Evolutionary conservation across 2,113 vertebrate species (phyloP).

Genomic region (Meleagris gallopavo): DNA sequence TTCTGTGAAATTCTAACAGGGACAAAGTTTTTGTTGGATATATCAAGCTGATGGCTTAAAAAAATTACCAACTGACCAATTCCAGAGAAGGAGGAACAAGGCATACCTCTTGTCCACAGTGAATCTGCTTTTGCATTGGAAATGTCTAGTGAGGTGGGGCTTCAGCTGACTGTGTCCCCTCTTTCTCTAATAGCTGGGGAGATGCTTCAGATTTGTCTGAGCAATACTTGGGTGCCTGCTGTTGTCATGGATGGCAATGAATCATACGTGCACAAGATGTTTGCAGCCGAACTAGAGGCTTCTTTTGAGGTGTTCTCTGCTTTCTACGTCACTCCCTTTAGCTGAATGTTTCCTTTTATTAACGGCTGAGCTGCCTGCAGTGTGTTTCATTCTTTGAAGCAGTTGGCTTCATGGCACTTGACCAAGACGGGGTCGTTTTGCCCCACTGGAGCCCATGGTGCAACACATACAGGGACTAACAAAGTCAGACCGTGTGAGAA

Average conservation of each 20-base stretch:
- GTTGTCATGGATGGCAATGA: background rate
- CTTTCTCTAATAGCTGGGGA: background rate
- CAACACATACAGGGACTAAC: background rate
- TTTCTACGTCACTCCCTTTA: background rate
- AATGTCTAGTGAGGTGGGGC: background rate
- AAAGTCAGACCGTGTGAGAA: background rate
- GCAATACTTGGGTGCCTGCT: background rate
- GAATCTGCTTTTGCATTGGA: background rate
- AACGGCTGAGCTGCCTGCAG: background rate
- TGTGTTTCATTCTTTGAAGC: background rate
- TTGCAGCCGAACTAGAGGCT: background rate
- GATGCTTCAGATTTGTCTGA: background rate
- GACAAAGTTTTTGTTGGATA: background rate
- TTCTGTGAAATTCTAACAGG: fast-evolving
- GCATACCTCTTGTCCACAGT: background rate
- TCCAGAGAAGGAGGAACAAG: background rate
- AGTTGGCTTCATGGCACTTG: background rate
- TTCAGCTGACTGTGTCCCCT: background rate
- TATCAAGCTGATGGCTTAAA: background rate
- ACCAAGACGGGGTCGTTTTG: background rate
- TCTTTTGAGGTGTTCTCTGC: background rate
- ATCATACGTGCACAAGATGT: background rate
- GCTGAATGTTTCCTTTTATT: background rate
- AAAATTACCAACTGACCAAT: background rate
- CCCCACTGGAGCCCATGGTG: background rate